Base-by-base conservation (phyloP, 2,888 invertebrate species). In the Diaprepes abbreviatus region DNA sequence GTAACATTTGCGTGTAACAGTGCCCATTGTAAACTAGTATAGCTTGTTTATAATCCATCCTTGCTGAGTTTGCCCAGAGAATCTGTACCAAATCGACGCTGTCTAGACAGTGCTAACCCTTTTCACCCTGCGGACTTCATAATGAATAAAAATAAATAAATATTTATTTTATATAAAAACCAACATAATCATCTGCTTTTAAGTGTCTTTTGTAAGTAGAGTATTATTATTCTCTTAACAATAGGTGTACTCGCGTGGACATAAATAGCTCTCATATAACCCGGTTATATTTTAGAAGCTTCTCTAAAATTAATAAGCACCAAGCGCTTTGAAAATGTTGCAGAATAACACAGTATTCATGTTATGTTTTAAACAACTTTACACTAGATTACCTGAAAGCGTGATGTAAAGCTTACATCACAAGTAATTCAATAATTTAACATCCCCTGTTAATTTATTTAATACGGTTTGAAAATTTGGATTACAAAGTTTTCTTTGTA, bases 351-450 rank as follows among this genome's bases (percentile, higher is more conserved):
- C 9, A 10, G 33, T 9, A 33, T 33, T 33, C 9, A 33, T 33
- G 33, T 36, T 36, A 12, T 36, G 12, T 36, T 36, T 3, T n/a
- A 36, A 36, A 36, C 12, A 36, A 2, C 36, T 12, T 12, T 36
- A 12, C 2, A 12, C 3, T 10, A 2, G 12, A 12, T 12, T 36
- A 12, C 36, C 36, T 12, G 12, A 36, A 36, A 36, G 36, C 36
- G 12, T 36, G n/a, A 36, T 36, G 12, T 36, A 12, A n/a, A 36
- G 36, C 12, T 3, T 12, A 36, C 12, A 43, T 10, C 21, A 21
- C n/a, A 19, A 21, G 10, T 43, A 43, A 43, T 21, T 43, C n/a
- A 19, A 43, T 43, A 21, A n/a, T 43, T 43, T 43, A 43, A 9
- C n/a, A 21, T 19, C n/a, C 4, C 43, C n/a, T 19, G 10, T 19